Evolutionary conservation across 2,113 vertebrate genomes (phyloP).

Genomic region (Odontophorus gujanensis): DNA sequence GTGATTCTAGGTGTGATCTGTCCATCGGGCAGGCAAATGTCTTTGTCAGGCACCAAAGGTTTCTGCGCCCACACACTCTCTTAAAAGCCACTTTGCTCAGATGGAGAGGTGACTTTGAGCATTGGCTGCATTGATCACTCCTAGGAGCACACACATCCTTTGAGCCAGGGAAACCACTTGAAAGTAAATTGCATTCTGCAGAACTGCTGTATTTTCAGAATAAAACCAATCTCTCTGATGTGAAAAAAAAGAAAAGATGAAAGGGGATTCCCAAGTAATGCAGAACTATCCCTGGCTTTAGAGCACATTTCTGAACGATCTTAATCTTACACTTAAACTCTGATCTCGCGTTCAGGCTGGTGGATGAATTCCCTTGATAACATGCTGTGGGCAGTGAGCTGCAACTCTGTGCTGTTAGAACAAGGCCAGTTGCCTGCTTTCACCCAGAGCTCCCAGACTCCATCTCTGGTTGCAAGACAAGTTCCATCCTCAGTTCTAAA

Average conservation of each 20-base stretch:
- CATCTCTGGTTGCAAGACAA: neutral
- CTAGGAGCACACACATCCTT: neutral
- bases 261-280: neutral
- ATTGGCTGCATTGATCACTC: conserved; percentile 4
- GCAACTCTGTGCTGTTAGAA: neutral
- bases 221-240: neutral
- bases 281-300: neutral
- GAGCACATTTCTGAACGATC: neutral
- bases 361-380: neutral
- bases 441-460: neutral
- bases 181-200: conserved; percentile 6
- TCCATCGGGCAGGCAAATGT: neutral
- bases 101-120: conserved; percentile 16
- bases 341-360: neutral
- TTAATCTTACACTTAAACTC: neutral
- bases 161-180: neutral
- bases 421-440: neutral
- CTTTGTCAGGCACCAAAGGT: neutral
- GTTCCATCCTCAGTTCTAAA: conserved; percentile 24
- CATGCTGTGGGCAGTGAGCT: neutral
- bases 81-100: conserved; percentile 57
- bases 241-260: neutral
- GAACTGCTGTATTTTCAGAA: neutral
- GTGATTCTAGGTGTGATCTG: conserved; percentile 35
- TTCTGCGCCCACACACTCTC: neutral